Evolutionary conservation across 2,888 invertebrate species (phyloP).

Genomic region (Helobdella robusta): DNA sequence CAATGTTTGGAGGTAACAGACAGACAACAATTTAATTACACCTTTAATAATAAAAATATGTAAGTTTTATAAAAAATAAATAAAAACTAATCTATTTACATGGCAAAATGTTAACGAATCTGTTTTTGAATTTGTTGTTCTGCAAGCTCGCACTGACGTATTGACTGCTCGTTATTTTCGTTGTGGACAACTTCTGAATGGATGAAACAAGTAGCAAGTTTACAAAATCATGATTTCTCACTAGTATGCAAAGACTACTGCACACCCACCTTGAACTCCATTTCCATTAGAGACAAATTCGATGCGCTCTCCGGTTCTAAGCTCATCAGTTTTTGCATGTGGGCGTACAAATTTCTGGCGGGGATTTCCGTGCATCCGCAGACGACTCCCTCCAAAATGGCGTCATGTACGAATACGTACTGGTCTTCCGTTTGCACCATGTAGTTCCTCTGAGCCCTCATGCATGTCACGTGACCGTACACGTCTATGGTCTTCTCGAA

Average conservation of each 20-base stretch:
- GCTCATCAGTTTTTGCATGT: slow-evolving; percentile 86
- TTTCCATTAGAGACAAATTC: slow-evolving; percentile 47
- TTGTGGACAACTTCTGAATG: slow-evolving; percentile 75
- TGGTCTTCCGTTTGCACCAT: slow-evolving; percentile 94
- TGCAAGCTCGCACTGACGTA: slow-evolving; percentile 92
- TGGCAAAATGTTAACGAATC: slow-evolving; percentile 59
- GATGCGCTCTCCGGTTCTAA: slow-evolving; percentile 50
- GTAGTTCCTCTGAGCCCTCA: slow-evolving; percentile 94
- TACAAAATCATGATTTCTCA: too few relatives aligned
- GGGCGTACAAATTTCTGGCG: slow-evolving; percentile 82
- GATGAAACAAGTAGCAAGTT: too few relatives aligned
- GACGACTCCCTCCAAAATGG: slow-evolving; percentile 85
- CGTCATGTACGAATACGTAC: slow-evolving; percentile 97
- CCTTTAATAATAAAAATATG: not conserved
- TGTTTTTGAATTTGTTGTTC: slow-evolving; percentile 94
- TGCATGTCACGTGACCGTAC: slow-evolving; percentile 93
- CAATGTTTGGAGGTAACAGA: too few relatives aligned
- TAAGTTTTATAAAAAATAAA: not conserved
- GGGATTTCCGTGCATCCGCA: slow-evolving; percentile 94
- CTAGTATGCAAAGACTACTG: too few relatives aligned
- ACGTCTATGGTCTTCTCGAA: slow-evolving; percentile 97
- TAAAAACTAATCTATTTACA: slow-evolving; percentile 6
- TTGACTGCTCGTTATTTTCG: slow-evolving; percentile 82
- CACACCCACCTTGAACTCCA: slow-evolving; percentile 40
- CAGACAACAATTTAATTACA: not conserved